A percentile compares a stretch with the other conserved stretches of the same genome.
These are phyloP conservation scores for Pseudorhombus dupliciocellatus DNA, from an alignment of 2,113 vertebrate genomes.

Conservation along the genomic window DNA sequence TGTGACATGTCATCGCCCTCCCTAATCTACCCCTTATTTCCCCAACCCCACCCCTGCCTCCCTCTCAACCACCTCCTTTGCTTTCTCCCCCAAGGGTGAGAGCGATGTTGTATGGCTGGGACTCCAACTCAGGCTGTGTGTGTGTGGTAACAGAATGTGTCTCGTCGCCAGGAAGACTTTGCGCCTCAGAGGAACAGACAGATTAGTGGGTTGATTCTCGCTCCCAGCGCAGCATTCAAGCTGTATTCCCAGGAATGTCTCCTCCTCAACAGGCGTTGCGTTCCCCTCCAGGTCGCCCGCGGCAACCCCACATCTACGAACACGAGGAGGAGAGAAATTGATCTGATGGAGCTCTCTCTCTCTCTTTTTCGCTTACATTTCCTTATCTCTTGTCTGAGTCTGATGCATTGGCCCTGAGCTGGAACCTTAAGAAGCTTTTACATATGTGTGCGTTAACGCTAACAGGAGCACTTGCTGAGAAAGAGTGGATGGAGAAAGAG, in stretches of 20 bases:
- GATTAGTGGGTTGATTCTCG: constrained; percentile 67
- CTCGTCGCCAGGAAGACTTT: constrained; percentile 62
- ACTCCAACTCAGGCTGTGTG: constrained; percentile 30
- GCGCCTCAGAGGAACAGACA: constrained; percentile 74
- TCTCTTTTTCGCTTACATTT: constrained; percentile 1
- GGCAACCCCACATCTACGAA: constrained; percentile 44
- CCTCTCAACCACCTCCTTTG: constrained; percentile 45
- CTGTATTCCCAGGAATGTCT: constrained; percentile 67
- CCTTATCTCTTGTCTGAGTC: constrained; percentile 25
- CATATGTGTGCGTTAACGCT: constrained; percentile 1
- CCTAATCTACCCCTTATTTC: constrained; percentile 20
- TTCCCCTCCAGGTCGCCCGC: constrained; percentile 62
- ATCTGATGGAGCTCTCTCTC: constrained; percentile 60
- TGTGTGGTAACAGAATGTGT: constrained; percentile 44
- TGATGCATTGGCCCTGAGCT: neutral
- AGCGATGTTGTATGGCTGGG: constrained; percentile 70
- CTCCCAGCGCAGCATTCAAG: constrained; percentile 63
- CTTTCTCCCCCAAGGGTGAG: constrained; percentile 49
- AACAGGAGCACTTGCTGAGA: constrained; percentile 39
- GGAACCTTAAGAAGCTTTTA: constrained; percentile 19
- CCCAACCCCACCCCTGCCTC: neutral
- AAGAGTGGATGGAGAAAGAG: constrained; percentile 7
- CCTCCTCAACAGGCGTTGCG: constrained; percentile 70
- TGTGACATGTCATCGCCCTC: constrained; percentile 55
- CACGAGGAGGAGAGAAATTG: constrained; percentile 50